phyloP scores from a whole-genome alignment of 2,797 vertebrate species.

The Bradypodion pumilum region DNA sequence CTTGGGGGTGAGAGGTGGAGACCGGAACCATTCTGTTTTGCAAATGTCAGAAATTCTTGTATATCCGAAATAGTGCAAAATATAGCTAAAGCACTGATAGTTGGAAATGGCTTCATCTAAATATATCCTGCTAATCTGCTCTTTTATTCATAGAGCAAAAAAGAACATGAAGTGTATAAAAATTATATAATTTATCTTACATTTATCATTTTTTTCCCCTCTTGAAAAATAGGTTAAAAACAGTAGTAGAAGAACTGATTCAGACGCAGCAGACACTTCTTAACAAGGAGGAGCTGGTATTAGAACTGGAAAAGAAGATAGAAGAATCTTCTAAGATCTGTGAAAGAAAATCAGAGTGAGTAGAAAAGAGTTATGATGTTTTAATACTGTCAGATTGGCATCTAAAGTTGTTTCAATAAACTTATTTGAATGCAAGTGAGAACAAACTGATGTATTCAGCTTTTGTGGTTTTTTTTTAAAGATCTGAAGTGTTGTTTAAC shows the following conservation, averaged over 20 bases:
- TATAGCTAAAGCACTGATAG: background rate
- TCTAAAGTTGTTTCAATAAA: background rate
- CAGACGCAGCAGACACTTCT: slow-evolving; percentile 88
- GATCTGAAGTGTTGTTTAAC: background rate
- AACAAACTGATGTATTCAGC: background rate
- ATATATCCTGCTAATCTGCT: background rate
- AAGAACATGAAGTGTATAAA: fast-evolving
- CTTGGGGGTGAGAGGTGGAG: background rate
- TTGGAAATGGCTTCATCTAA: background rate
- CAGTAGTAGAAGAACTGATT: slow-evolving; percentile 87
- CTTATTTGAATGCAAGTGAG: background rate
- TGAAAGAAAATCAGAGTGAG: slow-evolving; percentile 94
- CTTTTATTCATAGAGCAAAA: background rate
- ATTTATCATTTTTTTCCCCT: slow-evolving; percentile 4
- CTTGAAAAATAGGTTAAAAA: slow-evolving; percentile 81
- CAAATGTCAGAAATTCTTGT: background rate
- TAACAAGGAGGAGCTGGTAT: slow-evolving; percentile 87
- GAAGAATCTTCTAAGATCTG: slow-evolving; percentile 83
- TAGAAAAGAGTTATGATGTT: slow-evolving; percentile 29
- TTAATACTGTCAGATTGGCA: background rate
- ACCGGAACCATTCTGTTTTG: background rate
- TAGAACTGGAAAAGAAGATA: slow-evolving; percentile 88
- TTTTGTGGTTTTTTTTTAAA: background rate
- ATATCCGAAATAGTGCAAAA: background rate
- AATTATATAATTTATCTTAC: background rate